Conservation (phyloP, 2,113 vertebrate species). For the Neopipo cinnamomea region DNA sequence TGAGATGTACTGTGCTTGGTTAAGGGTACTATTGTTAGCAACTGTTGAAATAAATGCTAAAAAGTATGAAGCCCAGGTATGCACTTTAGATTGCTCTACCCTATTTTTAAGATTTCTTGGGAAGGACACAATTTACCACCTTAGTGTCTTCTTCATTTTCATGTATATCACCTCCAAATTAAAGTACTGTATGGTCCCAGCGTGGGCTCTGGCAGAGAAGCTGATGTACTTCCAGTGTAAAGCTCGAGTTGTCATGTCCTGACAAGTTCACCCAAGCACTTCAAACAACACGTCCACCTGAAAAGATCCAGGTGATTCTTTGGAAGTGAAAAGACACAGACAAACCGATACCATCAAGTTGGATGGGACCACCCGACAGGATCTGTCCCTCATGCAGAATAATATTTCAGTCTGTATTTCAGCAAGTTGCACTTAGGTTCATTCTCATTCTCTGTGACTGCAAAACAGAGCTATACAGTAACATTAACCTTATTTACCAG, state of each 20-base stretch:
- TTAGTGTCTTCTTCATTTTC: background rate
- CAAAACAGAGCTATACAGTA: background rate
- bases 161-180: background rate
- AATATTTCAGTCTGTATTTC: background rate
- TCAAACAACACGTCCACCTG: background rate
- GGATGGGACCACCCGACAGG: background rate
- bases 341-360: background rate
- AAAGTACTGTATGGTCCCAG: accelerated
- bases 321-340: background rate
- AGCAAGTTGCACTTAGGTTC: background rate
- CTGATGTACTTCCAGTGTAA: background rate
- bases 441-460: background rate
- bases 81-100: background rate
- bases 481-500: slow-evolving; percentile 25
- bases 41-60: background rate
- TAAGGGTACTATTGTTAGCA: background rate
- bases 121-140: background rate
- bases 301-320: background rate
- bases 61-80: background rate
- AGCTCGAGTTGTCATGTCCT: background rate
- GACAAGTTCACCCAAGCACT: background rate
- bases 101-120: background rate
- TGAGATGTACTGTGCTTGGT: background rate
- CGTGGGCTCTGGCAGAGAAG: background rate
- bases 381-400: background rate